phyloP scores from a whole-genome alignment of 2,888 invertebrate species.

The Meghimatium bilineatum region DNA sequence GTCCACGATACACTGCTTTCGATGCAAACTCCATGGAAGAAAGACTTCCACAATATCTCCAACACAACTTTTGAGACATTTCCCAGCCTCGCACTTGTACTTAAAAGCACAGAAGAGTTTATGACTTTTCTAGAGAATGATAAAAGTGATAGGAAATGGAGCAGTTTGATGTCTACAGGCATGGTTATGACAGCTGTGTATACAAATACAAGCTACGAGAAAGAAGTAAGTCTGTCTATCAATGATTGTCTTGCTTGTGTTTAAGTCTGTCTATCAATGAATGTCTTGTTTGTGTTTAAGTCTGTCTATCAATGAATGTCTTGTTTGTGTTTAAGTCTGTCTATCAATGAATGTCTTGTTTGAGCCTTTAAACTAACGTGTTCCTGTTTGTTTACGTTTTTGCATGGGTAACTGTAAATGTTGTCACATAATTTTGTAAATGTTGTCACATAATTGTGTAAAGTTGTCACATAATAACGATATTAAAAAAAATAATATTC shows the following conservation, averaged over 20 bases:
- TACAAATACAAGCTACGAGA: neutral
- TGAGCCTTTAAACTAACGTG: no score
- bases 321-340: no score
- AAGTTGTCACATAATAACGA: no score
- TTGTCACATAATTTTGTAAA: no score
- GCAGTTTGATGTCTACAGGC: neutral
- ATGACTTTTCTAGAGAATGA: neutral
- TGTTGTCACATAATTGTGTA: no score
- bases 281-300: neutral
- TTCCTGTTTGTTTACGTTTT: no score
- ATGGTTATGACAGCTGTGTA: neutral
- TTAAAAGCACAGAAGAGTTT: neutral
- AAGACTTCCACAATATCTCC: neutral
- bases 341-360: no score
- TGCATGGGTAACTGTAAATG: no score
- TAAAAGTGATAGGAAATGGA: neutral
- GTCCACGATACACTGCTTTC: neutral
- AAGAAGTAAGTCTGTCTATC: neutral
- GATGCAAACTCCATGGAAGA: neutral
- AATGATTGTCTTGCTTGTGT: neutral
- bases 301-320: no score
- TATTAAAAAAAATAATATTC: no score
- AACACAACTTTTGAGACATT: neutral
- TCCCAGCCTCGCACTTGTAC: neutral
- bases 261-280: neutral